These are phyloP conservation scores for Scaptomyza tumidula DNA, from an alignment of 2,888 invertebrate species.

Conservation along the genomic window DNA sequence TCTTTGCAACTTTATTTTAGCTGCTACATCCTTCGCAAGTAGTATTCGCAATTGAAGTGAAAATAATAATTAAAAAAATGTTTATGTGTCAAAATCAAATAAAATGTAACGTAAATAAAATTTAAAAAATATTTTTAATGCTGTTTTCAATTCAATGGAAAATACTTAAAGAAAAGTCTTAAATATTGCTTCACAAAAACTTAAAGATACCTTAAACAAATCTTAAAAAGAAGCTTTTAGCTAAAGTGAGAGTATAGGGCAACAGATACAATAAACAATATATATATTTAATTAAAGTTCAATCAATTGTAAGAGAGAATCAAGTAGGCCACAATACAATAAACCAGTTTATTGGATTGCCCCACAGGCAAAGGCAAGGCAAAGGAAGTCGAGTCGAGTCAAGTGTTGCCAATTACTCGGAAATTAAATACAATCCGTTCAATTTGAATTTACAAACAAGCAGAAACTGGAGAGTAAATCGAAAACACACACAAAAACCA, in stretches of 20 bases:
- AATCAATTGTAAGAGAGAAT: background rate
- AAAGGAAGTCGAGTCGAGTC: background rate
- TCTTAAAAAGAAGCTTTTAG: too few relatives aligned
- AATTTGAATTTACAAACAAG: conserved; percentile 16
- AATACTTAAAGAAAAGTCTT: too few relatives aligned
- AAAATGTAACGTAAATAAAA: conserved; percentile 31
- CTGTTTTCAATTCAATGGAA: background rate
- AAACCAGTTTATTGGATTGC: too few relatives aligned
- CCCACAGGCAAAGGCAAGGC: background rate
- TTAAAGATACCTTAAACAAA: background rate
- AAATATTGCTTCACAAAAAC: too few relatives aligned
- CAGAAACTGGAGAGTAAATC: background rate
- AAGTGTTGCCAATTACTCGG: conserved; percentile 11
- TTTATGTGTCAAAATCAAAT: conserved; percentile 23
- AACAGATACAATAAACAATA: background rate
- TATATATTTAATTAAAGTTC: conserved; percentile 1
- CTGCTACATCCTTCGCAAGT: too few relatives aligned
- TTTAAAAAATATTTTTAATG: background rate
- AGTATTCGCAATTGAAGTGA: too few relatives aligned
- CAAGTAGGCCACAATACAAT: conserved; percentile 2
- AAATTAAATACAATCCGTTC: conserved; percentile 16
- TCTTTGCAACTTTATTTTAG: too few relatives aligned
- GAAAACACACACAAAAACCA: conserved; percentile 1
- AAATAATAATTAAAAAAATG: background rate
- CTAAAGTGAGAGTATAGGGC: too few relatives aligned